Evolutionary conservation across 64 coral and sea anemone genomes (phyloP).

Genomic region (Anthopleura sola): DNA sequence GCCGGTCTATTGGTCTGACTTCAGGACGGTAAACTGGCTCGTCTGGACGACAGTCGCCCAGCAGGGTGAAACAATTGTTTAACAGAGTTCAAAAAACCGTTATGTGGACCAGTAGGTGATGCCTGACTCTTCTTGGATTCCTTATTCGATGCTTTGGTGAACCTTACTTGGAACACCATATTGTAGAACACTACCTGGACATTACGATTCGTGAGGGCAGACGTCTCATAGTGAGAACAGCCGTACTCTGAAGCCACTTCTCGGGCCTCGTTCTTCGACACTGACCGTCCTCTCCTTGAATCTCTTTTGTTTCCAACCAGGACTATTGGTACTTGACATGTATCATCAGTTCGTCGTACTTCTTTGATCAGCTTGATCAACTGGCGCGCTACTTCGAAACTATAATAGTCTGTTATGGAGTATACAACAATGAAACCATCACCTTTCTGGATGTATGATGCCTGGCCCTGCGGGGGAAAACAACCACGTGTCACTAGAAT

Average conservation of each 20-base stretch:
- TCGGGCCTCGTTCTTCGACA: constrained; percentile 69
- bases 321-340: constrained; percentile 71
- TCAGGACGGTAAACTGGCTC: constrained; percentile 54
- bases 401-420: constrained; percentile 89
- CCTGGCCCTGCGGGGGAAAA: constrained; percentile 41
- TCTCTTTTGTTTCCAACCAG: constrained; percentile 84
- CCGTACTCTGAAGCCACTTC: constrained; percentile 71
- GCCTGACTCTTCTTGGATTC: constrained; percentile 22
- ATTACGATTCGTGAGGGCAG: constrained; percentile 76
- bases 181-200: constrained; percentile 87
- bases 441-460: constrained; percentile 68
- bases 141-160: constrained; percentile 62
- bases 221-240: constrained; percentile 91
- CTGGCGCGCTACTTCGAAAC: constrained; percentile 81
- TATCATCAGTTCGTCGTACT: constrained; percentile 57
- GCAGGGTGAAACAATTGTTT: constrained; percentile 47
- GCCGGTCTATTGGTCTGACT: not conserved
- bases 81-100: constrained; percentile 84
- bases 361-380: constrained; percentile 85
- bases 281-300: constrained; percentile 64
- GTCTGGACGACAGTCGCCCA: constrained; percentile 34
- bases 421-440: constrained; percentile 86
- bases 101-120: constrained; percentile 22
- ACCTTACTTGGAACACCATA: constrained; percentile 81
- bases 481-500: not conserved